Evolutionary conservation across 2,888 invertebrate species (phyloP).

Genomic region (Trachelus tabidus): DNA sequence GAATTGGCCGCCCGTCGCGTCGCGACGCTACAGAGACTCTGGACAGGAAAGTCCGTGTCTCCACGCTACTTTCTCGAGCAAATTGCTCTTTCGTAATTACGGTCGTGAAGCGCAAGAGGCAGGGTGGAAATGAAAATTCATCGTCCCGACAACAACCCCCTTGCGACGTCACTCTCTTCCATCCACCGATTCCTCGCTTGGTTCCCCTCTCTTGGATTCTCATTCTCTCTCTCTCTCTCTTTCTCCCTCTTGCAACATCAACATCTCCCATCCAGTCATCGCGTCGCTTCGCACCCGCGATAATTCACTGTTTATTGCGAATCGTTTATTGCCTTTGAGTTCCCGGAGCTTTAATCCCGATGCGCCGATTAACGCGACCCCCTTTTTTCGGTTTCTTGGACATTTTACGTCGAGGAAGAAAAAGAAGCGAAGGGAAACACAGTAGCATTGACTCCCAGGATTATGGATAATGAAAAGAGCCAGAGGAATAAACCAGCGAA

Average conservation of each 20-base stretch:
- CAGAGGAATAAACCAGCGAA: not conserved
- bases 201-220: not conserved
- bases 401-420: not conserved
- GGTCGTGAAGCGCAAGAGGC: conserved; percentile 2
- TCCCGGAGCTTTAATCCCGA: not conserved
- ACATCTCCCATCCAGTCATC: not conserved
- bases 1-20: not conserved
- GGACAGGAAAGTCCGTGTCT: conserved; percentile 12
- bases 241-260: not conserved
- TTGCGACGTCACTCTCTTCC: not conserved
- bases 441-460: not conserved
- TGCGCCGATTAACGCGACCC: not conserved
- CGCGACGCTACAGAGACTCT: not conserved
- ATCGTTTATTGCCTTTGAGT: not conserved
- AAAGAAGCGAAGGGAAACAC: not conserved
- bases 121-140: conserved; percentile 16
- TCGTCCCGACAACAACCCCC: conserved; percentile 16
- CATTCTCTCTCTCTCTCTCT: conserved; percentile 5
- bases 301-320: conserved; percentile 18
- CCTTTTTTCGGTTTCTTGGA: not conserved
- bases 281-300: conserved; percentile 1
- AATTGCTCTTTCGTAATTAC: conserved; percentile 19
- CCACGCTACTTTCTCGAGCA: conserved; percentile 16
- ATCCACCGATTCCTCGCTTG: not conserved
- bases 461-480: not conserved